Evolutionary conservation across 92 coral and sea anemone species (phyloP), one percentile per base, ranked within the genome.

Genomic region (Paramuricea clavata): DNA sequence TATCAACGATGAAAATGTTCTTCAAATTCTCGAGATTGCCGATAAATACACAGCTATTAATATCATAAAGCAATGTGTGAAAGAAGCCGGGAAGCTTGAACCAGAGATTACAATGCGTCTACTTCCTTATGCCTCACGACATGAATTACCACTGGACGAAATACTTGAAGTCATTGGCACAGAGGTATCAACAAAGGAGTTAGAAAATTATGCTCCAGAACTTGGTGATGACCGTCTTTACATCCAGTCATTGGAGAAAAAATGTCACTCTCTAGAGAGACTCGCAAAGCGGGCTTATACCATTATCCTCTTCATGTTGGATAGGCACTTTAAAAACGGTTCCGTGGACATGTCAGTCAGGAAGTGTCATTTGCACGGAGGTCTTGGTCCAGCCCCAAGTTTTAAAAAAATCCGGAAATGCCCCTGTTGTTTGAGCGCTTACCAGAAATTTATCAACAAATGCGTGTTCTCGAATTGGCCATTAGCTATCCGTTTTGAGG

Each of bases 91-190:
- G 21, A 19, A 19, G 0, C 62, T 54, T 10, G 10, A 4, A 4
- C 4, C 4, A 10, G 57, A 21, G 9, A 73, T 41, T 73, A 59
- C 31, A 0, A 31, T 73, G 9, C 10, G 15, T 8, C 5, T 73
- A 41, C 35, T 73, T n/a, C 79, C 79, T 1, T 73, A 42, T 42
- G 79, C 79, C 15, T 41, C 47, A 17, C 60, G 64, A 11, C 64
- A 76, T 26, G 28, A 69, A 6, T 17, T 28, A 67, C 34, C 56
- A 32, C 35, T 64, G 9, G 36, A 67, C 22, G 1, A 23, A 4
- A 87, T 28, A 43, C 50, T 81, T 8, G 61, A 49, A 5, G 74
- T 78, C 15, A 76, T 44, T 33, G n/a, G 62, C 36, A 26, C 67
- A 28, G 12, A 8, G 22, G 19, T 76, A 16, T 13, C 82, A 68